Percentiles rank a stretch among this genome's conserved stretches.
These are phyloP conservation scores for Sclerodermus sp. DNA, from an alignment of 2,888 invertebrate genomes.

Conservation along the genomic window DNA sequence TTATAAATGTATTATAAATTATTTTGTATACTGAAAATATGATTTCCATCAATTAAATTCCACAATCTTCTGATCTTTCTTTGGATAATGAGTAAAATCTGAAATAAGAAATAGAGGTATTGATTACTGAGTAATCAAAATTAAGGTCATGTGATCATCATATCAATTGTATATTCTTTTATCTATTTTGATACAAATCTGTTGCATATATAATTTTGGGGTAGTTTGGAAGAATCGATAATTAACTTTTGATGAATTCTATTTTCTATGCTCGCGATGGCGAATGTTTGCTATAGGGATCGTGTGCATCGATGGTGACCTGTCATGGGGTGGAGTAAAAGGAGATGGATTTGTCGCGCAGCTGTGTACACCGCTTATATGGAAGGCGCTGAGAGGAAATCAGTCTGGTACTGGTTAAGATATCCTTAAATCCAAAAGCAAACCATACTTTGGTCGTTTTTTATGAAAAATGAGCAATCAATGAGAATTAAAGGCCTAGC, in stretches of 20 bases:
- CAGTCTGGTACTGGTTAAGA: conserved; percentile 46
- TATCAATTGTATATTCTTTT: too few species aligned
- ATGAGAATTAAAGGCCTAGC: too few species aligned
- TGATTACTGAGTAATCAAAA: too few species aligned
- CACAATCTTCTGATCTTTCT: too few species aligned
- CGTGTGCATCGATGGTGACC: conserved; percentile 22
- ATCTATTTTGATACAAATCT: too few species aligned
- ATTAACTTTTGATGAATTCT: conserved; percentile 42
- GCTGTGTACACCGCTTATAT: conserved; percentile 56
- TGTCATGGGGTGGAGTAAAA: conserved; percentile 34
- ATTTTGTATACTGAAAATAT: too few species aligned
- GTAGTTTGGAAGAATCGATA: conserved; percentile 28
- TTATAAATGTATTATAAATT: too few species aligned
- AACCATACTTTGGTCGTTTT: conserved; percentile 23
- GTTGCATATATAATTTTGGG: neutral
- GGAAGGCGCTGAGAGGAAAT: conserved; percentile 32
- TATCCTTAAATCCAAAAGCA: conserved; percentile 47
- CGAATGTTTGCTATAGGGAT: conserved; percentile 37
- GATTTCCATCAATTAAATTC: too few species aligned
- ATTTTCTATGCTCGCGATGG: conserved; percentile 14
- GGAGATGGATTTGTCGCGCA: conserved; percentile 54
- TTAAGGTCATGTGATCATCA: too few species aligned
- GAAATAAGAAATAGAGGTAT: too few species aligned
- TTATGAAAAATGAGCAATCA: too few species aligned
- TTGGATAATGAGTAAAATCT: too few species aligned